phyloP scores from a whole-genome alignment of 2,797 vertebrate genomes.

The Diglossa cyanea region DNA sequence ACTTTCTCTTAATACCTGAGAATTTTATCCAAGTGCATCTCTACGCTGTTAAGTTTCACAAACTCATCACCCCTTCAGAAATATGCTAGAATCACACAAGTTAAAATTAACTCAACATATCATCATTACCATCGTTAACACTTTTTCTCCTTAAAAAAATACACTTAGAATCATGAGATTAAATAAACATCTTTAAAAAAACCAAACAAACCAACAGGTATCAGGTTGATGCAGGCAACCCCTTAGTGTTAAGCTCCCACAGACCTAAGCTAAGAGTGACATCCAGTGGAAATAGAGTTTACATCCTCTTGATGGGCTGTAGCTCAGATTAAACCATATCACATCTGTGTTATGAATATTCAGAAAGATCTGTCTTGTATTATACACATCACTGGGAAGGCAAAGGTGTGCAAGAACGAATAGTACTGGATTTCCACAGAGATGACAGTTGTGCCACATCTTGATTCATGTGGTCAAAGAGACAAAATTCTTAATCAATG shows the following conservation, averaged over 20 bases:
- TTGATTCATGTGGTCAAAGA: not conserved
- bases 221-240: not conserved
- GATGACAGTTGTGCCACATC: not conserved
- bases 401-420: not conserved
- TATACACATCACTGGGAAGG: not conserved
- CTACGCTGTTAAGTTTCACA: not conserved
- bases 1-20: not conserved
- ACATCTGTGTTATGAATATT: not conserved
- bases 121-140: not conserved
- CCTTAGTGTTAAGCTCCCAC: not conserved
- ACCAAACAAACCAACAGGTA: not conserved
- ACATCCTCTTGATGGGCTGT: not conserved
- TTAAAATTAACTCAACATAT: not conserved
- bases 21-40: not conserved
- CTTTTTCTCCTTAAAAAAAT: not conserved
- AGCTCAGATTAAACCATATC: not conserved
- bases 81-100: not conserved
- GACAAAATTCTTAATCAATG: not conserved
- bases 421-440: not conserved
- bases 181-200: not conserved
- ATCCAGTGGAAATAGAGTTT: slow-evolving; percentile 57
- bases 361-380: not conserved
- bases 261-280: slow-evolving; percentile 54
- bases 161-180: not conserved
- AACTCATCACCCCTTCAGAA: not conserved